Evolutionary conservation across 2,113 vertebrate genomes (phyloP).

Genomic region (Donacobius atricapilla): DNA sequence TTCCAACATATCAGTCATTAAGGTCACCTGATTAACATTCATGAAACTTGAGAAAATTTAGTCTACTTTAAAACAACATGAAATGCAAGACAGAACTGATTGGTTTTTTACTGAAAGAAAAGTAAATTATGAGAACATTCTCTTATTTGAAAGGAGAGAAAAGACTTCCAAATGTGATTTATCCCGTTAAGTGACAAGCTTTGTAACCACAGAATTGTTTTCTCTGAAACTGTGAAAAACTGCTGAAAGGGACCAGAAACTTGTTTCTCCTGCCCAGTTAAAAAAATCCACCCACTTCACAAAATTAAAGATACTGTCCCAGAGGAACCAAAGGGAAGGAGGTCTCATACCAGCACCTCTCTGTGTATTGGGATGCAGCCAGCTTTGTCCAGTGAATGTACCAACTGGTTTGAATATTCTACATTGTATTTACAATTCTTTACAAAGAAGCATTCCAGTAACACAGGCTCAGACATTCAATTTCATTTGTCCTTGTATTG

Average conservation of each 20-base stretch:
- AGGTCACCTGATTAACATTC: background rate
- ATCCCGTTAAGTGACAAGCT: background rate
- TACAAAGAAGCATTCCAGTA: background rate
- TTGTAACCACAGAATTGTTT: background rate
- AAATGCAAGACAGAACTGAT: background rate
- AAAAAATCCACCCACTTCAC: background rate
- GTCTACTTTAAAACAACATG: background rate
- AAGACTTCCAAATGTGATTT: background rate
- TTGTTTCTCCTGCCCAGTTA: background rate
- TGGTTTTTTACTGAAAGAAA: background rate
- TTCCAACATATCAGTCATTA: background rate
- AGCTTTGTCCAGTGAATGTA: background rate
- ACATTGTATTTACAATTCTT: background rate
- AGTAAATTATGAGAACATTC: background rate
- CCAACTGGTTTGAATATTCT: background rate
- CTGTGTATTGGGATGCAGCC: background rate
- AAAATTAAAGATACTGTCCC: background rate
- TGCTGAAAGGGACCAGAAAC: background rate
- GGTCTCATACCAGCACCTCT: background rate
- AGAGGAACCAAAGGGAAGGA: background rate
- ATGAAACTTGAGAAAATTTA: background rate
- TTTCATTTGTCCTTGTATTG: too few species aligned
- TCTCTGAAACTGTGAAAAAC: background rate
- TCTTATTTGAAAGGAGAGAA: background rate
- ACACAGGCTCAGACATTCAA: background rate